phyloP scores from a whole-genome alignment of 2,113 vertebrate species.

The Barbus barbus region DNA sequence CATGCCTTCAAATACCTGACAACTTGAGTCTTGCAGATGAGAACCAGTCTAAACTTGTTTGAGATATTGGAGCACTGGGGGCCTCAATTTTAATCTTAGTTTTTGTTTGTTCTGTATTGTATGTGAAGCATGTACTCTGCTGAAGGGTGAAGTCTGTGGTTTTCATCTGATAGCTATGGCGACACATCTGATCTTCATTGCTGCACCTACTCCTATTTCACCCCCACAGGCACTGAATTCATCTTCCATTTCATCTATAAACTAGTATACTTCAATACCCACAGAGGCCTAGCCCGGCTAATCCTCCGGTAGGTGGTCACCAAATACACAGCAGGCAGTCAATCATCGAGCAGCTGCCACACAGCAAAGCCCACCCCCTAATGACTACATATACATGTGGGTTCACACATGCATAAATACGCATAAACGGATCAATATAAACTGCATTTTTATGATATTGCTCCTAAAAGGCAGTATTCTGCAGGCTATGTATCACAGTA shows the following conservation, averaged over 20 bases:
- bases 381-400: too few relatives aligned
- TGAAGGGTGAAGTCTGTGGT: background rate
- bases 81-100: background rate
- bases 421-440: background rate
- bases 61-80: background rate
- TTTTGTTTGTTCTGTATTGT: background rate
- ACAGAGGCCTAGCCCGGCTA: background rate
- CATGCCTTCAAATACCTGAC: background rate
- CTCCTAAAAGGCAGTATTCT: background rate
- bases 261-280: background rate
- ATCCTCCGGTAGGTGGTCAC: background rate
- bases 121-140: background rate
- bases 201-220: background rate
- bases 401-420: background rate
- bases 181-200: background rate
- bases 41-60: conserved; percentile 20
- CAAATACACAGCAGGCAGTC: conserved; percentile 7
- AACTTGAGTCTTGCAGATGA: background rate
- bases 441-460: background rate
- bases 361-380: conserved; percentile 2
- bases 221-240: conserved; percentile 52
- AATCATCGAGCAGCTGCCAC: conserved; percentile 33
- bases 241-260: conserved; percentile 61
- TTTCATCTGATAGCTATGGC: background rate
- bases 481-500: background rate